phyloP scores from a whole-genome alignment of 2,888 invertebrate genomes.

The Buathra laborator region DNA sequence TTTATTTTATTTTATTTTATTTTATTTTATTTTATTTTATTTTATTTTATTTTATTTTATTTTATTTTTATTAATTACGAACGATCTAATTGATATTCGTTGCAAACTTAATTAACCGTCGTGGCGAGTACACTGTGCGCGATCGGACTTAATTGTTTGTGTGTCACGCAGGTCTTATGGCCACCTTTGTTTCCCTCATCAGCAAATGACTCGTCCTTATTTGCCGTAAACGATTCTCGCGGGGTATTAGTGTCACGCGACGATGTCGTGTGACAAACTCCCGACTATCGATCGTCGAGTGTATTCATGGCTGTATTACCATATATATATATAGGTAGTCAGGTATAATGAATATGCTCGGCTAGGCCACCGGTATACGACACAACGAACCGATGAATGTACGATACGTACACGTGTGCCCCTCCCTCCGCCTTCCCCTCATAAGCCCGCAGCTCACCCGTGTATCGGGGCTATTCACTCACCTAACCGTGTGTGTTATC shows the following conservation, averaged over 20 bases:
- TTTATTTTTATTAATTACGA: too few species aligned
- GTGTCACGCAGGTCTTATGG: too few species aligned
- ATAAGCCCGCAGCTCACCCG: neutral
- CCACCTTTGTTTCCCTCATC: too few species aligned
- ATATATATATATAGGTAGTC: neutral
- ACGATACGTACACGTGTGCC: conserved; percentile 23
- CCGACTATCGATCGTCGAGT: conserved; percentile 5
- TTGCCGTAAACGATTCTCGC: neutral
- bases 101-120: too few species aligned
- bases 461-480: conserved; percentile 24
- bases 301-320: neutral
- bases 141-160: too few species aligned
- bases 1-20: too few species aligned
- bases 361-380: neutral
- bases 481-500: neutral
- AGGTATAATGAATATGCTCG: neutral
- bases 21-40: too few species aligned
- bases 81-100: too few species aligned
- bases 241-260: neutral
- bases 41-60: too few species aligned
- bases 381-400: conserved; percentile 16
- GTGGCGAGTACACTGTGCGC: too few species aligned
- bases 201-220: neutral
- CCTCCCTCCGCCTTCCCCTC: too few species aligned
- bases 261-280: conserved; percentile 23